These are phyloP conservation scores for Rhinoderma darwinii DNA, from an alignment of 2,113 vertebrate species.

Conservation along the genomic window DNA sequence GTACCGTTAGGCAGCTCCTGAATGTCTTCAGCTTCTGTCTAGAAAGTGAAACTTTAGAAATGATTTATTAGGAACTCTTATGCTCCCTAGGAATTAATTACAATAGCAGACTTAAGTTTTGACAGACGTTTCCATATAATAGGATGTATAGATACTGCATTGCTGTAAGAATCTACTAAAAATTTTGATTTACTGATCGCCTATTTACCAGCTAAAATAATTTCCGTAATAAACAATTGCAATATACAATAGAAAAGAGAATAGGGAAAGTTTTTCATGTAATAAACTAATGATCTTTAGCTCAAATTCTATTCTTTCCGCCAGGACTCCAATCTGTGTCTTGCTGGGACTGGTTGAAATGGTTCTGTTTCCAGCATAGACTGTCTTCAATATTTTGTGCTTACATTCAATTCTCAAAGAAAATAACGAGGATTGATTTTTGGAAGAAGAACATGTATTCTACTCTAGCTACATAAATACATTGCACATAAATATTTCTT, in stretches of 20 bases:
- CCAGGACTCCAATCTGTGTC: conserved; percentile 61
- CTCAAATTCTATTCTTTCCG: conserved; percentile 68
- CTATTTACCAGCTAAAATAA: background rate
- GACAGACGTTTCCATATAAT: background rate
- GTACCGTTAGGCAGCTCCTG: no score
- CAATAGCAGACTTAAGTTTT: background rate
- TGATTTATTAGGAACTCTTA: no score
- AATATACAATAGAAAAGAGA: conserved; percentile 11
- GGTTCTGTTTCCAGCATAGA: conserved; percentile 64
- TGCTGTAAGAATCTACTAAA: background rate
- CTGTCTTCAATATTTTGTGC: conserved; percentile 62
- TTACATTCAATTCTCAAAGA: conserved; percentile 62
- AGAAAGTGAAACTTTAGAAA: no score
- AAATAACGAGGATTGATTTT: conserved; percentile 63
- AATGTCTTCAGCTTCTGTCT: no score
- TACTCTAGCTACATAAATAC: conserved; percentile 35
- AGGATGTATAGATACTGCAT: background rate
- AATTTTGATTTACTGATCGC: background rate
- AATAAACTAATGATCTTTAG: conserved; percentile 70
- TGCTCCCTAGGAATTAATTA: no score
- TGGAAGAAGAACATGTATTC: conserved; percentile 57
- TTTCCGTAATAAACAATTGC: conserved; percentile 1
- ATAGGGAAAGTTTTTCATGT: conserved; percentile 43
- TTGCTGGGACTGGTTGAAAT: conserved; percentile 69
- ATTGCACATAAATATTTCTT: conserved; percentile 44